Evolutionary conservation across 1,140 invertebrate species (phyloP), one percentile per base, ranked within the genome.

Genomic region (Brachystomella parvula): DNA sequence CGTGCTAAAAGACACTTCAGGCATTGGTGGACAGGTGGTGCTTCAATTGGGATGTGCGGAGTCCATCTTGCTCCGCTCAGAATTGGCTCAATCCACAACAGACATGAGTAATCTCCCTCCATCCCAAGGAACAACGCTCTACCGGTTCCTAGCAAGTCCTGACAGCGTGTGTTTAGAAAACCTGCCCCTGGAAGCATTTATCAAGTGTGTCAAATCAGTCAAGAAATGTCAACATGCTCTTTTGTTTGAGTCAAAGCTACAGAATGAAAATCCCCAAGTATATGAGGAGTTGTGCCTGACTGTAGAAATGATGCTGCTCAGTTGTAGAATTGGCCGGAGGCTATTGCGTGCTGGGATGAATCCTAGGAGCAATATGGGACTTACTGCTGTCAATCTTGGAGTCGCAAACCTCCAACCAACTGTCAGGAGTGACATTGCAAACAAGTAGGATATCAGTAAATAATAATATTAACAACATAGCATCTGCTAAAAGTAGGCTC

Each of bases 381-480:
- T 84, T 15, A 79, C 82, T 47, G 83, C 84, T 3, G 83, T 86
- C 30, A 86, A 86, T 76, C 76, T 85, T 60, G 84, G 84, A 32
- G 79, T 86, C 1, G 80, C 78, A 65, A 85, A 86, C 77, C 75
- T 86, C 1, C 81, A 83, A 35, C 80, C 83, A 17, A 85, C 84
- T 24, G 81, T 83, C 44, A 79, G 82, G 65, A 86, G 84, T 19
- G 84, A 86, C 69, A 78, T 86, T 70, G 84, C 84, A n/a, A 86
- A 86, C 74, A 85, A 83, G 81, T 83, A 73, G 71, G 67, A 47
- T 61, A 29, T 49, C 49, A 61, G 61, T 21, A n/a, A 64, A 33
- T 26, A 47, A 12, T 47, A 12, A 19, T 39, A 57, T 61, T 12
- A 47, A 39, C 31, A 19, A 33, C 9, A 15, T n/a, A 26, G 3